A percentile compares a stretch with the other conserved stretches of the same genome.
These are phyloP conservation scores for Labeo catla DNA, from an alignment of 2,113 vertebrate genomes.

Conservation along the genomic window DNA sequence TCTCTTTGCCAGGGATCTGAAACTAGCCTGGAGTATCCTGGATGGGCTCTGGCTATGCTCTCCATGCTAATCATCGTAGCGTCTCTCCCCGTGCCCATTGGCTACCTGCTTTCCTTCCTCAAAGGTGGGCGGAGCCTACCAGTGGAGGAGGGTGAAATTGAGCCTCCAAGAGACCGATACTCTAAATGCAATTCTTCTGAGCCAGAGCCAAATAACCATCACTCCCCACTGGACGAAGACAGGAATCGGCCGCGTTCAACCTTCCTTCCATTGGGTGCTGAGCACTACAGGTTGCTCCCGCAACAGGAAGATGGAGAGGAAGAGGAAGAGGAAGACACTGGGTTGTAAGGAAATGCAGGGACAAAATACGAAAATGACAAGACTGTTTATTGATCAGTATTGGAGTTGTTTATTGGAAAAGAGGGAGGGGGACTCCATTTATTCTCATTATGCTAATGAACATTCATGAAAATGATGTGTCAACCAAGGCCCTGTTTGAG, in stretches of 20 bases:
- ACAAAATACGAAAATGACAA: not conserved
- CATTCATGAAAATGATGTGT: not conserved
- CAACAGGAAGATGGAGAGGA: slow-evolving; percentile 71
- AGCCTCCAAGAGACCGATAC: slow-evolving; percentile 81
- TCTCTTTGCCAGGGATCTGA: slow-evolving; percentile 82
- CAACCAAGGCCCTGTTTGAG: slow-evolving; percentile 2
- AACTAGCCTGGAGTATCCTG: slow-evolving; percentile 86
- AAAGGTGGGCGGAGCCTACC: slow-evolving; percentile 58
- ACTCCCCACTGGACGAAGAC: slow-evolving; percentile 51
- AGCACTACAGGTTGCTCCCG: slow-evolving; percentile 74
- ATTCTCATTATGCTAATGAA: slow-evolving; percentile 47
- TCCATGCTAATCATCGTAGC: slow-evolving; percentile 86
- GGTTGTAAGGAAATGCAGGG: slow-evolving; percentile 60
- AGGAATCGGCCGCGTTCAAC: slow-evolving; percentile 47
- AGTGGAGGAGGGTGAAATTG: slow-evolving; percentile 68
- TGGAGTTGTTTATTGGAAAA: slow-evolving; percentile 16
- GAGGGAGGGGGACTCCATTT: slow-evolving; percentile 13
- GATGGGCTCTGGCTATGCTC: slow-evolving; percentile 90
- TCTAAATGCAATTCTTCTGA: slow-evolving; percentile 73
- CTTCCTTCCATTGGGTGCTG: slow-evolving; percentile 67
- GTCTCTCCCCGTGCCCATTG: slow-evolving; percentile 85
- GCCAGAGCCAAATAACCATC: slow-evolving; percentile 57
- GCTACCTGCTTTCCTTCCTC: slow-evolving; percentile 83
- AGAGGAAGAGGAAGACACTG: slow-evolving; percentile 73
- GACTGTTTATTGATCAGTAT: slow-evolving; percentile 14